These are phyloP conservation scores for Pholis gunnellus DNA, from an alignment of 2,113 vertebrate species.

Conservation along the genomic window DNA sequence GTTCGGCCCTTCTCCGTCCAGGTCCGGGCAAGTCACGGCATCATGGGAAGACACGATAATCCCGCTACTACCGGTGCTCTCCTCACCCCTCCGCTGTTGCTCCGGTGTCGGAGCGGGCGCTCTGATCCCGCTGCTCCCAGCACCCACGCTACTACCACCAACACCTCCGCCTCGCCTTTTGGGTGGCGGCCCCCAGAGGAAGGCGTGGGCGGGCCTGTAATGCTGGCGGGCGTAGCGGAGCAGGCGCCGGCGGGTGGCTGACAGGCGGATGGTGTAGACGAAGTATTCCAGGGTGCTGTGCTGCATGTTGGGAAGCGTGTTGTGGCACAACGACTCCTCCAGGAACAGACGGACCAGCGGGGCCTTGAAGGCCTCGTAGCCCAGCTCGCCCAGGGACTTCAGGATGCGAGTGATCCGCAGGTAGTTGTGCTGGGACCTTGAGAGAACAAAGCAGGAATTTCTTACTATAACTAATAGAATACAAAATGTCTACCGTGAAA, in stretches of 20 bases:
- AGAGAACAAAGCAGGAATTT: slow-evolving; percentile 8
- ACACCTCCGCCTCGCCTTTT: slow-evolving; percentile 79
- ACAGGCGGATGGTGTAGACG: slow-evolving; percentile 93
- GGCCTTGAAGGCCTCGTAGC: slow-evolving; percentile 95
- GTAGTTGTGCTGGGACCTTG: slow-evolving; percentile 98
- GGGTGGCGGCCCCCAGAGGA: slow-evolving; percentile 93
- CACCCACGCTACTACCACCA: slow-evolving; percentile 76
- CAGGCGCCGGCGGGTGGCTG: slow-evolving; percentile 90
- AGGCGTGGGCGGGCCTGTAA: slow-evolving; percentile 92
- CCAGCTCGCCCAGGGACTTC: slow-evolving; percentile 97
- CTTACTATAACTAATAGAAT: neutral
- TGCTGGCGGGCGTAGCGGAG: slow-evolving; percentile 92
- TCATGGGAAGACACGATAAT: slow-evolving; percentile 65
- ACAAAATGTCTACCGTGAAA: neutral
- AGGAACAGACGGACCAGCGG: slow-evolving; percentile 94
- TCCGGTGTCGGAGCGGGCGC: slow-evolving; percentile 72
- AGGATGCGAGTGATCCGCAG: slow-evolving; percentile 97
- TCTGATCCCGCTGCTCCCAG: slow-evolving; percentile 66
- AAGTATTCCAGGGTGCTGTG: slow-evolving; percentile 97
- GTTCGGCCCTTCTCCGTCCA: slow-evolving; percentile 35
- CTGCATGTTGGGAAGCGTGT: slow-evolving; percentile 93
- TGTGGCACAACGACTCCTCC: slow-evolving; percentile 91
- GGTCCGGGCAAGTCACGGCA: slow-evolving; percentile 54
- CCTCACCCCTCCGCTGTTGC: slow-evolving; percentile 64
- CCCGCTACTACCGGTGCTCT: slow-evolving; percentile 41